Evolutionary conservation across 1,140 invertebrate genomes (phyloP), one percentile per base, ranked within the genome.

Genomic region (Liolophura sinensis): DNA sequence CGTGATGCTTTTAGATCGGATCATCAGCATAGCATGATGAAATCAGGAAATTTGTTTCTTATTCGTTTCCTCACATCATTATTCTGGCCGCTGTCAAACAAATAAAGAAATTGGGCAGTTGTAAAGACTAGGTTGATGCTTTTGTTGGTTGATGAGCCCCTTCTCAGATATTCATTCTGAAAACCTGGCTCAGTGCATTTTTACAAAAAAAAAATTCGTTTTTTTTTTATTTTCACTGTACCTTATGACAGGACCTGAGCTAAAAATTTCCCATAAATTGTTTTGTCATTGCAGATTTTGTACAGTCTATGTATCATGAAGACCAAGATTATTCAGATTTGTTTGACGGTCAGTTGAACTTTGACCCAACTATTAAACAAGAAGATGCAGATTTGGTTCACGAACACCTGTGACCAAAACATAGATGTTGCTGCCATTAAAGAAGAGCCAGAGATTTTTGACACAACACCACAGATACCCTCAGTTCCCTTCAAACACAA

Each of bases 261-360:
- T 58, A 24, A 27, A 63, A 61, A 9, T 20, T 22, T 25, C 47
- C 15, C 15, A 40, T 40, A 47, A 20, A 59, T 48, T 47, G 59
- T 27, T 56, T 65, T 65, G 69, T 11, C 47, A 50, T 76, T 76
- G 54, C 68, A 77, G 78, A 80, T 70, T 78, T 80, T 70, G 72
- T 80, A 20, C 68, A 77, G 65, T 80, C 76, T 54, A 79, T 80
- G 56, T 74, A 73, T 46, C 69, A 63, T 57, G 79, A 80, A 63
- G 64, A 63, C 27, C 64, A 74, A 63, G 54, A 72, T 15, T 67
- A 72, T 64, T 63, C 69, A 31, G 62, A 55, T 56, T 27, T 67
- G 16, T 70, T 70, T 69, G 73, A 62, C 49, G 64, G 57, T 24
- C 73, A 75, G 56, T 60, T 75, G 49, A 57, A 58, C 48, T 55